Evolutionary conservation across 2,797 vertebrate genomes (phyloP), one percentile per base, ranked within the genome.

Genomic region (Urocyon cinereoargenteus): DNA sequence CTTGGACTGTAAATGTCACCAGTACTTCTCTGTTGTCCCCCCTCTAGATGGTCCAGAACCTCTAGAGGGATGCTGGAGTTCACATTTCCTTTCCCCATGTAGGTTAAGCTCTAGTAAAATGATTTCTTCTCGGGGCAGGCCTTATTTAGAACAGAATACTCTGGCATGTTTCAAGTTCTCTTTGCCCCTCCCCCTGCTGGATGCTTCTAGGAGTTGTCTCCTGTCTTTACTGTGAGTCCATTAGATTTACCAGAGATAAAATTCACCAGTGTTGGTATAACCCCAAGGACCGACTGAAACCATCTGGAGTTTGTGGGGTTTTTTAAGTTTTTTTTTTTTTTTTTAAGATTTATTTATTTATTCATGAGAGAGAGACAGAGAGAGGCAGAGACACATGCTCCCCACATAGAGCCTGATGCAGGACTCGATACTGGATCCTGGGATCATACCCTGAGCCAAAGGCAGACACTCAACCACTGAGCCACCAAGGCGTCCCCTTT

Each of bases 171-270:
- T 55, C 84, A 36, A 18, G 13, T 70, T 34, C 22, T 6, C 40
- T 57, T 61, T 70, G 51, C 12, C 4, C 2, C 36, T 59, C 5
- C n/a, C 0, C 5, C 31, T 5, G 0, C 64, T 15, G 5, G 10
- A 86, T 81, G 12, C 57, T 75, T 40, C 40, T 45, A 31, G 15
- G 40, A 45, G 61, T 83, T 82, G 86, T 40, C 53, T 86, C n/a
- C 18, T 36, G 16, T n/a, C 18, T 77, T 75, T 26, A 75, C 57
- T 92, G 2, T 61, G 62, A 61, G 78, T 16, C 1, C 53, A 3
- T 36, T 45, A 66, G 22, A 61, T 51, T 40, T 61, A 53, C 26
- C 13, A 6, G n/a, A 55, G 14, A 40, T 24, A 73, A 86, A 81
- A 73, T 15, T 91, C 28, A 45, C 19, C 15, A 86, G 21, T 64